These are phyloP conservation scores for Acrossocheilus fasciatus DNA, from an alignment of 2,797 vertebrate species.

Conservation along the genomic window DNA sequence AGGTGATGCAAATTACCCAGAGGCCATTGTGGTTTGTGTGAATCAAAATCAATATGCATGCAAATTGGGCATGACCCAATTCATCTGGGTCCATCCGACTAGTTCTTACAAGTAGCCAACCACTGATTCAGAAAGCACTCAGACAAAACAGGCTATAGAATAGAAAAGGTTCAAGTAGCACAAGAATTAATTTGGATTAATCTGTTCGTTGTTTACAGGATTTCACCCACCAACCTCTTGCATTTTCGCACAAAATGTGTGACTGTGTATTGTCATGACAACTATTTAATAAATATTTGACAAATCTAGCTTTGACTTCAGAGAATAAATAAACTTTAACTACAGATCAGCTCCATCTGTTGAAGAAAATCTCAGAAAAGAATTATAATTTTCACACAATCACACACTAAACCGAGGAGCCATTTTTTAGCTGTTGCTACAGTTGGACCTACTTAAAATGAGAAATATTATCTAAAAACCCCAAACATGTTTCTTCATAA, in stretches of 20 bases:
- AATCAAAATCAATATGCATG: constrained; percentile 48
- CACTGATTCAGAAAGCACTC: not conserved
- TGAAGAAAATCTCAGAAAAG: not conserved
- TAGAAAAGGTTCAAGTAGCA: not conserved
- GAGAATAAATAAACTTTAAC: not conserved
- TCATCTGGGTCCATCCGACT: constrained; percentile 9
- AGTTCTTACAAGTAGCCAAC: not conserved
- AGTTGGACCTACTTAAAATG: not conserved
- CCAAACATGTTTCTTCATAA: not conserved
- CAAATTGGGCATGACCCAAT: constrained; percentile 33
- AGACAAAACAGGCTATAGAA: not conserved
- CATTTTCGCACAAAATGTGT: not conserved
- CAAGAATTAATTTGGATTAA: not conserved
- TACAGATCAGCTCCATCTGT: not conserved
- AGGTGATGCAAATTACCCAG: constrained; percentile 30
- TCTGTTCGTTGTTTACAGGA: not conserved
- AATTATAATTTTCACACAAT: not conserved
- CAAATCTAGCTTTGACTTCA: not conserved
- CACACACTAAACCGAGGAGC: not conserved
- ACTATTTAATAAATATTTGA: not conserved
- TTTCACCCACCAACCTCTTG: not conserved
- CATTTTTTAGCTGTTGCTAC: not conserved
- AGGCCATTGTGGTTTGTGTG: constrained; percentile 22
- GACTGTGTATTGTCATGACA: not conserved
- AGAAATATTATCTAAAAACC: not conserved